Conservation (phyloP, 2,113 vertebrate species). For the Alethe castanea region DNA sequence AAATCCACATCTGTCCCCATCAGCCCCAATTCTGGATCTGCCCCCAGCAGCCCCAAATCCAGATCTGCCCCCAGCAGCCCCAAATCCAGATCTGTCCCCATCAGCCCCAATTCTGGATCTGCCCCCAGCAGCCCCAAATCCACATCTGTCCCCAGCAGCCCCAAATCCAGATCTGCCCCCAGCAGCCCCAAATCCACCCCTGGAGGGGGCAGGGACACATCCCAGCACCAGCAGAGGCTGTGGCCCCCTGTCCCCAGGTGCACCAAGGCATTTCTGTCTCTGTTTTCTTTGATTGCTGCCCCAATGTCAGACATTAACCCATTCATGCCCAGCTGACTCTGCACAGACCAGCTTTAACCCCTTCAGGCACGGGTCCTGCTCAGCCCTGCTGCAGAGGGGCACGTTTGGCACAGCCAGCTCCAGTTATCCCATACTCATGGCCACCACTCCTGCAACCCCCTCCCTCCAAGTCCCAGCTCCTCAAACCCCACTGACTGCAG, state of each 20-base stretch:
- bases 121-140: no score
- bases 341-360: not conserved
- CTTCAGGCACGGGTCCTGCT: not conserved
- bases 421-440: fast-evolving
- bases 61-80: no score
- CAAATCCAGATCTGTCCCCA: no score
- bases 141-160: no score
- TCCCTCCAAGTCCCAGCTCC: fast-evolving
- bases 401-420: not conserved
- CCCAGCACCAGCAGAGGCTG: not conserved
- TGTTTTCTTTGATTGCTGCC: not conserved
- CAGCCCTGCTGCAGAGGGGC: not conserved
- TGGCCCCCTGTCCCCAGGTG: not conserved
- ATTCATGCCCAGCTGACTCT: fast-evolving
- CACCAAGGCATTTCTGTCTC: fast-evolving
- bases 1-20: no score
- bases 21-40: fast-evolving
- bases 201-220: not conserved
- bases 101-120: no score
- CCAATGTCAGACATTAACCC: not conserved
- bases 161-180: no score
- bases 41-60: no score
- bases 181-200: not conserved
- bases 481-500: not conserved
- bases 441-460: not conserved